Percentiles rank a stretch among this genome's conserved stretches.
These are phyloP conservation scores for Betta splendens DNA, from an alignment of 2,797 vertebrate species.

Conservation along the genomic window DNA sequence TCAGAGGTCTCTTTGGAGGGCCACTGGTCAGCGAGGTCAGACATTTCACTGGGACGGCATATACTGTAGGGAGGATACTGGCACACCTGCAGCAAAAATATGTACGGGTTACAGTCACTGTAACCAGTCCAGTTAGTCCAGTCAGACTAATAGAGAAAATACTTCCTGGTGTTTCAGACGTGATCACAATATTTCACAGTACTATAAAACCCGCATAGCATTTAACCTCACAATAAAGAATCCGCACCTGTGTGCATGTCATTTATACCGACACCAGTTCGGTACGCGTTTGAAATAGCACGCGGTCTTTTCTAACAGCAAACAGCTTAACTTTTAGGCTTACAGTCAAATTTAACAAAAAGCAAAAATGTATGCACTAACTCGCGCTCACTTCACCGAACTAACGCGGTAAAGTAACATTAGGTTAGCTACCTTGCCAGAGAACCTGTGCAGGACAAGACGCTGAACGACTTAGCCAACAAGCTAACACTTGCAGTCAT, in stretches of 20 bases:
- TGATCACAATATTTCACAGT: too few species aligned
- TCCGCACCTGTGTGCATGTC: too few species aligned
- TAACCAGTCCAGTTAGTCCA: too few species aligned
- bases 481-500: slow-evolving; percentile 63
- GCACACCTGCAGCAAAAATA: slow-evolving; percentile 32
- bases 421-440: slow-evolving; percentile 69
- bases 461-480: slow-evolving; percentile 66
- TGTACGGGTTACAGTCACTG: neutral
- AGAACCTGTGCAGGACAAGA: slow-evolving; percentile 56
- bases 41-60: slow-evolving; percentile 34
- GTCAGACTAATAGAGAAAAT: neutral
- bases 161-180: too few species aligned
- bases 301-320: too few species aligned
- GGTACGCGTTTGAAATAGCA: neutral
- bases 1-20: slow-evolving; percentile 71
- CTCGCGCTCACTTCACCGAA: neutral
- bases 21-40: slow-evolving; percentile 43
- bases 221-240: too few species aligned
- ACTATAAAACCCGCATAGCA: too few species aligned
- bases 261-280: neutral
- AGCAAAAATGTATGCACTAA: too few species aligned
- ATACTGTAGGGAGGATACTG: slow-evolving; percentile 35
- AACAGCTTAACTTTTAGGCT: neutral
- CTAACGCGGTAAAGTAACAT: neutral
- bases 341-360: too few species aligned